These are phyloP conservation scores for Oryzias sinensis DNA, from an alignment of 2,797 vertebrate species.

Conservation along the genomic window DNA sequence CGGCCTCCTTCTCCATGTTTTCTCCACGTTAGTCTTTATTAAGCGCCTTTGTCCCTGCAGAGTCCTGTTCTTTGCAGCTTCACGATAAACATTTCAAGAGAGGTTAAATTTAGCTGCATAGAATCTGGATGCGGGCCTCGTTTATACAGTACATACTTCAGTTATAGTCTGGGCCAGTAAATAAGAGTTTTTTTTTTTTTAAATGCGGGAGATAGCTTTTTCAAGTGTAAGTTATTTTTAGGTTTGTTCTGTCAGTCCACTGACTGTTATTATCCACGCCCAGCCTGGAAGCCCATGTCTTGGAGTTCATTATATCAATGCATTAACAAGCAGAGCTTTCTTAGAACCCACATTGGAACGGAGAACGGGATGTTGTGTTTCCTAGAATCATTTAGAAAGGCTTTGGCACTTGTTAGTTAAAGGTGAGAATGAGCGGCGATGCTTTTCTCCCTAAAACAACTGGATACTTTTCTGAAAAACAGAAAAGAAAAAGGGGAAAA, in stretches of 20 bases:
- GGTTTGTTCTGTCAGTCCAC: constrained; percentile 11
- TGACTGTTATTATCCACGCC: constrained; percentile 7
- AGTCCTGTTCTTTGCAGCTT: constrained; percentile 36
- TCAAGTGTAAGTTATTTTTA: constrained; percentile 30
- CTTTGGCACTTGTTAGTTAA: constrained; percentile 5
- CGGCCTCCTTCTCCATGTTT: constrained; percentile 26
- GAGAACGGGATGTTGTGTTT: constrained; percentile 1
- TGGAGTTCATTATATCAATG: constrained; percentile 1
- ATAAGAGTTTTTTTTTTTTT: constrained; percentile 24
- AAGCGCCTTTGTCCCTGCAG: constrained; percentile 31
- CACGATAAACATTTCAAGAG: constrained; percentile 26
- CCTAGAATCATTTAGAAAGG: constrained; percentile 7
- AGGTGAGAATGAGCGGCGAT: too few species aligned
- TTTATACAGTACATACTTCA: constrained; percentile 48
- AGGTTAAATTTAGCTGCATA: constrained; percentile 54
- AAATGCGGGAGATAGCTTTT: constrained; percentile 10
- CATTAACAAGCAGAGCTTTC: neutral
- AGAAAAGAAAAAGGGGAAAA: too few species aligned
- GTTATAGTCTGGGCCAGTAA: constrained; percentile 30
- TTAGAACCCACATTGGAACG: constrained; percentile 6
- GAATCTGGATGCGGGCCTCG: constrained; percentile 47
- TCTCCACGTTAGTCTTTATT: constrained; percentile 41
- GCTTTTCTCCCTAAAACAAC: too few species aligned
- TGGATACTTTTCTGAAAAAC: too few species aligned
- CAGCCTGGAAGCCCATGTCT: constrained; percentile 4